Evolutionary conservation across 2,888 invertebrate genomes (phyloP), one percentile per base, ranked within the genome.

Genomic region (Cephus pulcher): DNA sequence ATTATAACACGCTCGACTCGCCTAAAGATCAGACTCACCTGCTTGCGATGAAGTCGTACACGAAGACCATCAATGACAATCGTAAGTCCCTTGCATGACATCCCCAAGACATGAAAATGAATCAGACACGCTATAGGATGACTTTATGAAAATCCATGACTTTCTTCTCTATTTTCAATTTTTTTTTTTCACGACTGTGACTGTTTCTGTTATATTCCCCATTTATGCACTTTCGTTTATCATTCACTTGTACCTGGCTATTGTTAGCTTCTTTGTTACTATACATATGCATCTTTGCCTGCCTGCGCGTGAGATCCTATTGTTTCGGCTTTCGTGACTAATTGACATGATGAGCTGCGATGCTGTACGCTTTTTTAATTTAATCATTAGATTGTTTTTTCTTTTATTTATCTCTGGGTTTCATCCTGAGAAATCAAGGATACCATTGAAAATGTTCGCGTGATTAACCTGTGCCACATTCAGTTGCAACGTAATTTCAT

Each of bases 41-140:
- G 78, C 86, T 90, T 85, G 86, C 88, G 83, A 84, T 86, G 87
- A 94, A 95, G 88, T 93, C 93, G 82, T 92, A 93, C 86, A 91
- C 93, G 81, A 93, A 93, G 85, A 89, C 91, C 77, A 87, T 93
- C 82, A 94, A 93, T 88, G 94, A 95, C 89, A 93, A 94, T 88
- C 93, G 93, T 92, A 93, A 94, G 90, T 93, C 33, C 40, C 40
- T 56, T 56, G 40, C 40, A 56, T 56, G 40, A 56, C 40, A 23
- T 56, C 9, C 40, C 40, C 23, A 56, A 15, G 23, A 56, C 40
- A 56, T 56, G 40, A 56, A 56, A 56, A 56, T 56, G 1, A 1
- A 56, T 23, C 40, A 23, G 40, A 23, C 40, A 56, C 40, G 0
- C 23, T 56, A 23, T 2, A 23, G 40, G 23, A 56, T 23, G 40